A percentile compares a stretch with the other conserved stretches of the same genome.
These are phyloP conservation scores for Suncus etruscus DNA, from an alignment of 2,113 vertebrate species.

Conservation along the genomic window DNA sequence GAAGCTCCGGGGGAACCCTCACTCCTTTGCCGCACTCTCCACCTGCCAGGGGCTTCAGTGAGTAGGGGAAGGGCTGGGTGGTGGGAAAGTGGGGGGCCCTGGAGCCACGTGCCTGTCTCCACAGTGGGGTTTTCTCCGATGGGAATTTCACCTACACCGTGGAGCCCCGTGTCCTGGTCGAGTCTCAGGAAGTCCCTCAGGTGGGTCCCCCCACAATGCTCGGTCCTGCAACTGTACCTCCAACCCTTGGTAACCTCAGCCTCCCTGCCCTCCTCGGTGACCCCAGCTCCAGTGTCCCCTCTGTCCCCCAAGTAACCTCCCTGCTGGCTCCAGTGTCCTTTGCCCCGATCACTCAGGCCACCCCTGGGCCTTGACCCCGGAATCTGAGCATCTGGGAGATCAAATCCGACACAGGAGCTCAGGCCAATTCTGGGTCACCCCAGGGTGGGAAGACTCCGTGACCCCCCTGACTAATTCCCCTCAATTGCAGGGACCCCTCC, in stretches of 20 bases:
- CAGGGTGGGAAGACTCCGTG: constrained; percentile 27
- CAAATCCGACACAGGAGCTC: constrained; percentile 75
- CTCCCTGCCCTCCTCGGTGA: constrained; percentile 48
- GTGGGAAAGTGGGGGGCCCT: background rate
- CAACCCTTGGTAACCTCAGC: constrained; percentile 60
- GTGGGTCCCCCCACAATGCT: constrained; percentile 73
- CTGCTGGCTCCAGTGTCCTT: constrained; percentile 76
- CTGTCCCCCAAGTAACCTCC: constrained; percentile 70
- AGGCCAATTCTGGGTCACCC: constrained; percentile 75
- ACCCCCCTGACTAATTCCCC: constrained; percentile 55
- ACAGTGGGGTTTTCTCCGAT: constrained; percentile 95
- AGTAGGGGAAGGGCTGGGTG: constrained; percentile 61
- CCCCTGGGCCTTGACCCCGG: constrained; percentile 76
- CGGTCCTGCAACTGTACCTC: constrained; percentile 68
- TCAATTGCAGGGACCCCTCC: constrained; percentile 82
- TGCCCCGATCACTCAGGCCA: constrained; percentile 71
- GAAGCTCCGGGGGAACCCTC: constrained; percentile 87
- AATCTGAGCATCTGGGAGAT: constrained; percentile 79
- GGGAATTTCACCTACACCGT: constrained; percentile 92
- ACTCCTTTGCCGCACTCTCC: constrained; percentile 93
- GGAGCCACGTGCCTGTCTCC: constrained; percentile 43
- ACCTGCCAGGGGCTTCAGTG: constrained; percentile 95
- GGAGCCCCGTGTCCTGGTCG: constrained; percentile 86
- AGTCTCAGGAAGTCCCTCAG: constrained; percentile 78
- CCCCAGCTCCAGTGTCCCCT: constrained; percentile 72